A percentile compares a stretch with the other conserved stretches of the same genome.
Conservation (phyloP, 2,797 vertebrate species). For the Periparus ater region DNA sequence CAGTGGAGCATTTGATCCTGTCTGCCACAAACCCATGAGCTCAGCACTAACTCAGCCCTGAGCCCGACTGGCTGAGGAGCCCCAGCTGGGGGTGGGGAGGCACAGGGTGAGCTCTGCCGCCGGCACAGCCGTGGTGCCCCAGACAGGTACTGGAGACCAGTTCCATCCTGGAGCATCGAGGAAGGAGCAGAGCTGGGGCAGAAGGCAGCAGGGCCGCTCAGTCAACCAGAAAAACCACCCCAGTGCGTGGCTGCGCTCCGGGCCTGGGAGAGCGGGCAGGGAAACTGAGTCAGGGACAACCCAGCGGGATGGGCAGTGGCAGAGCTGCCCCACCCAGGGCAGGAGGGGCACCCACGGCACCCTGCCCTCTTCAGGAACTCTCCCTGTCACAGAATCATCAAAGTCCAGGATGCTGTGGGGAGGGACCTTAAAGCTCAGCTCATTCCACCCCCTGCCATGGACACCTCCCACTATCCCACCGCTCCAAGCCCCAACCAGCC, state of each 20-base stretch:
- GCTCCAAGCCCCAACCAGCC: fast-evolving
- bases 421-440: not conserved
- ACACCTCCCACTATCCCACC: fast-evolving
- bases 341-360: not conserved
- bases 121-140: not conserved
- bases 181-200: not conserved
- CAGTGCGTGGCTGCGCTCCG: fast-evolving
- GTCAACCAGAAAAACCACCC: not conserved
- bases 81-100: not conserved
- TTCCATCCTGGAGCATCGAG: fast-evolving
- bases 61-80: not conserved
- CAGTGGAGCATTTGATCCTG: not conserved
- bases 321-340: not conserved
- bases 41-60: fast-evolving
- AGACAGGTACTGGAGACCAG: fast-evolving
- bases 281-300: fast-evolving
- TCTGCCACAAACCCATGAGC: not conserved
- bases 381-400: not conserved
- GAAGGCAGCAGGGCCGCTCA: not conserved
- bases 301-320: fast-evolving
- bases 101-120: not conserved
- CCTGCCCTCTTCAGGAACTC: not conserved
- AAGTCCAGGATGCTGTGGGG: not conserved
- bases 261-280: not conserved
- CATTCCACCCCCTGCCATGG: too few species aligned